These are phyloP conservation scores for Enteromius argenteus DNA, from an alignment of 2,797 vertebrate genomes.

Conservation along the genomic window DNA sequence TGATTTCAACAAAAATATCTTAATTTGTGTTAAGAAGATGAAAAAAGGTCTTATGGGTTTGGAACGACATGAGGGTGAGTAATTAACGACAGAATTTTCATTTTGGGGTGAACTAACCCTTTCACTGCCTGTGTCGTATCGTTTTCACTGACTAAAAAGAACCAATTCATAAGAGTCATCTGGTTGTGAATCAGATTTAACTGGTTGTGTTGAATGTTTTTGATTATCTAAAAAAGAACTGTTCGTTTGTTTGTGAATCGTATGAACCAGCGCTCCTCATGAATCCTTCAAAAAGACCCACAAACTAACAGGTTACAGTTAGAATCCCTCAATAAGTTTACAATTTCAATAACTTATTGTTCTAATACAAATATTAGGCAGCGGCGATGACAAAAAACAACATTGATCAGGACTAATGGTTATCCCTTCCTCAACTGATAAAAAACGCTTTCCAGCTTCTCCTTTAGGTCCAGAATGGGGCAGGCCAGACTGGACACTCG, in stretches of 20 bases:
- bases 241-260: background rate
- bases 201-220: background rate
- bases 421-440: background rate
- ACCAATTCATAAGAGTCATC: background rate
- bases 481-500: background rate
- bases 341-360: background rate
- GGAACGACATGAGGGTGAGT: no score
- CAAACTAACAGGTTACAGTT: background rate
- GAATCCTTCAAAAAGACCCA: background rate
- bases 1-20: no score
- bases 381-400: background rate
- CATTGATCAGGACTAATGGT: background rate
- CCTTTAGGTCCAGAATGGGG: background rate
- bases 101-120: no score
- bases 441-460: background rate
- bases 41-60: no score
- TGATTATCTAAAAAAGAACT: background rate
- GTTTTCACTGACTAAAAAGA: background rate
- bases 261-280: background rate
- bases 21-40: no score
- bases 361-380: background rate
- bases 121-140: background rate
- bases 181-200: background rate
- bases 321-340: background rate
- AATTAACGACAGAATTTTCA: no score